Evolutionary conservation across 2,888 invertebrate genomes (phyloP), one percentile per base, ranked within the genome.

Genomic region (Sarcophaga rosellei): DNA sequence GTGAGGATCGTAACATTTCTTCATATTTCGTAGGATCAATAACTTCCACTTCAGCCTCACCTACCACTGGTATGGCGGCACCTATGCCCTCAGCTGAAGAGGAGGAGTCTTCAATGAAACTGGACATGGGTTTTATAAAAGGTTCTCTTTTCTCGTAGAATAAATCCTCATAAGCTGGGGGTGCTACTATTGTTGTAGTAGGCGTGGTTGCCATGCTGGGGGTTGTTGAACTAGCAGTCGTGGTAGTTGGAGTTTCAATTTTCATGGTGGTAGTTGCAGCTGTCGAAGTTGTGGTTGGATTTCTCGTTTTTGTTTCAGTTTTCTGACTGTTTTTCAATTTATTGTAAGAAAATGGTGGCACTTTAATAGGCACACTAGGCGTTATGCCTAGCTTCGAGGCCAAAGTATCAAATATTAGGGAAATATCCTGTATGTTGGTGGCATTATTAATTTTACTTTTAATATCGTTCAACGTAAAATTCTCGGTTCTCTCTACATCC

Each of bases 361-460:
- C 88, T 78, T 93, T 93, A 0, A 91, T 91, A 2, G 90, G 90
- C 2, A 90, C 91, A 78, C 90, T 92, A 17, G 93, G 91, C 17
- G 92, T 92, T 75, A 93, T 93, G 84, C 93, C 94, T 87, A 94
- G 89, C 88, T 94, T 94, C 69, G 95, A 94, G 4, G 95, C 94
- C 85, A 95, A 94, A 74, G 94, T 95, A 88, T 95, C 95, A 85
- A 96, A 95, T 68, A 96, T 95, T 57, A 95, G 94, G 0, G 96
- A 95, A 81, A 96, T 94, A 90, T 96, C 95, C 89, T 94, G 94
- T 87, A 95, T 93, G 72, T 92, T 92, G 53, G 91, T 92, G 83
- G 94, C 93, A 90, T 92, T 92, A 80, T 93, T 93, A 21, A 92
- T 91, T 20, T 91, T 89, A 0, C 90, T 91, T 74, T 92, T 91